Evolutionary conservation across 1,140 invertebrate genomes (phyloP), one percentile per base, ranked within the genome.

Genomic region (Anoplolepis gracilipes): DNA sequence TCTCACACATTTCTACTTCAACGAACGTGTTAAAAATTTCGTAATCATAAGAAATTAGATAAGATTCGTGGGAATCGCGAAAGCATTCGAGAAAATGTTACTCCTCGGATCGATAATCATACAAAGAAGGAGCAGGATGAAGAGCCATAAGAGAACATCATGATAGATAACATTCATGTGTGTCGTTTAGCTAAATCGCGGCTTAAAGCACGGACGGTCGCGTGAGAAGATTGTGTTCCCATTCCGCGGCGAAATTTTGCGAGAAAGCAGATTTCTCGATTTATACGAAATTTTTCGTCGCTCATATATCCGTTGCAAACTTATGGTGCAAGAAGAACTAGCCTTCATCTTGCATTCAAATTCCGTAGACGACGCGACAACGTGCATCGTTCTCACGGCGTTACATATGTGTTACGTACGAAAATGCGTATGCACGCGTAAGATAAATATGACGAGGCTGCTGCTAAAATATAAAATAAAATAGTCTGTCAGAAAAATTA

Each of bases 151-250:
- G 33, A 59, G 78, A 30, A 19, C 39, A 73, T 64, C 57, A 16
- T 30, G 6, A 53, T 55, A n/a, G n/a, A n/a, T n/a, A n/a, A n/a
- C n/a, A 55, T 72, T 67, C 69, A n/a, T 28, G 53, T 46, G 65
- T 19, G 33, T 84, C 75, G 72, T 85, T 87, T 82, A 28, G 59
- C 25, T 88, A 67, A 88, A 69, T 49, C 61, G 53, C 87, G 30
- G 6, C n/a, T n/a, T n/a, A 16, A 33, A 84, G 53, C 86, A 89
- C 86, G 70, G 85, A 19, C 55, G 62, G 53, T 65, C 81, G 81
- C 90, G 90, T 90, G 89, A 87, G 89, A 91, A 90, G 77, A 90
- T 87, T 79, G 79, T 82, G 85, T 82, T 89, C 90, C 55, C 87
- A 87, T 91, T 90, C 25, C 49, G 42, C 33, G 55, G n/a, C 53